A percentile compares a stretch with the other conserved stretches of the same genome.
These are phyloP conservation scores for Onthophagus taurus DNA, from an alignment of 1,140 invertebrate genomes.

Conservation along the genomic window DNA sequence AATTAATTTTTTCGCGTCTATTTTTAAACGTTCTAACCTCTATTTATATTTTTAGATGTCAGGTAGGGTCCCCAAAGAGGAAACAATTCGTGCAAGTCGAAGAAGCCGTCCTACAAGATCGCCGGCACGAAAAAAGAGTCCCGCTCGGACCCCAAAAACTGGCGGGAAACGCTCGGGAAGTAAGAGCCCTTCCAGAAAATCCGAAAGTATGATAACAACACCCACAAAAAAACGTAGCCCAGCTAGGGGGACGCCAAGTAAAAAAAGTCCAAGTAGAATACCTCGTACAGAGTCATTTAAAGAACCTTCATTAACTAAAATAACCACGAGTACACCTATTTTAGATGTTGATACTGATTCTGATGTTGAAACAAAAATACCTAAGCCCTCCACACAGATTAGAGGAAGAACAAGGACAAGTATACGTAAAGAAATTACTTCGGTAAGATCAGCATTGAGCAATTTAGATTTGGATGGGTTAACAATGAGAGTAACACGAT, in stretches of 20 bases:
- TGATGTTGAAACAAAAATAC: neutral
- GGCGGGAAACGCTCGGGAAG: neutral
- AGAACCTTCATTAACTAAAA: neutral
- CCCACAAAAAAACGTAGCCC: slow-evolving; percentile 5
- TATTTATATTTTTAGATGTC: slow-evolving; percentile 8
- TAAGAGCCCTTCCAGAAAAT: slow-evolving; percentile 9
- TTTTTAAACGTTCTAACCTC: neutral
- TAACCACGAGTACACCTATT: neutral
- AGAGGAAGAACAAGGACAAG: neutral
- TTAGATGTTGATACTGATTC: slow-evolving; percentile 8
- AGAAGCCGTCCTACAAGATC: neutral
- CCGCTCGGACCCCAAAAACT: slow-evolving; percentile 1
- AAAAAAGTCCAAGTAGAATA: slow-evolving; percentile 7
- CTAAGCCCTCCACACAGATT: neutral
- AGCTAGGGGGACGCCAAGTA: slow-evolving; percentile 4
- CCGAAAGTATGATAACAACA: slow-evolving; percentile 1
- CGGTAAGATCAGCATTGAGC: neutral
- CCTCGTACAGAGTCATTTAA: slow-evolving; percentile 3
- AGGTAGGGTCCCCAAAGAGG: neutral
- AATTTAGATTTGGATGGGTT: neutral
- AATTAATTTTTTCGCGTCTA: neutral
- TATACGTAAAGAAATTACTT: neutral
- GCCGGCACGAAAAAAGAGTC: neutral
- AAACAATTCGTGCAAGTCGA: neutral
- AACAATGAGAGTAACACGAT: neutral